Base-by-base conservation (phyloP, 2,888 invertebrate genomes). In the Monopis laevigella region DNA sequence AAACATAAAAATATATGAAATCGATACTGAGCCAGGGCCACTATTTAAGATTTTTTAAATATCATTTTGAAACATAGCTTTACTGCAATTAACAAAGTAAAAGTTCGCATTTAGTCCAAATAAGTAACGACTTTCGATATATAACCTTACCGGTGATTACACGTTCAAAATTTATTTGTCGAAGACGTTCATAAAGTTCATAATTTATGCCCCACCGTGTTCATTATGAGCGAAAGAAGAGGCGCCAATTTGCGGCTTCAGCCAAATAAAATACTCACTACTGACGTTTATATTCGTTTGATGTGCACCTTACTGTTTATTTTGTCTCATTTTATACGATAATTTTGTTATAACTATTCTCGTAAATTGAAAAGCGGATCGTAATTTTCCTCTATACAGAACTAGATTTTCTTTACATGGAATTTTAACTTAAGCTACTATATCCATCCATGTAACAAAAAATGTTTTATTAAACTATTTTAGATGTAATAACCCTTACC, bases 141-240 rank as follows among this genome's bases (percentile, higher is more conserved):
- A 5, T 12, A 16, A 36, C 36, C 36, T 36, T 36, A 36, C 13
- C 36, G 21, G 12, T 21, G 12, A 36, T 36, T 36, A 19, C 19
- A 16, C 13, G 21, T 11, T 36, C 52, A 46, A 55, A 62, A 71
- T 72, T 70, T 66, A 72, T 72, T 65, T 63, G 61, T 53, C 69
- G 60, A 55, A 56, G 50, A 53, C 51, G 57, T 51, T 55, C 65
- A 62, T 73, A 73, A 74, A 73, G 52, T 55, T 61, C 51, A 52
- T 62, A 62, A 72, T 69, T 71, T 69, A 72, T 66, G 55, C 51
- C 55, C 51, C 54, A 54, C 52, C 51, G 56, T 53, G 49, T 61
- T 64, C 65, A 65, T 66, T 65, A 67, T 59, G 59, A 61, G 59
- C 56, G 54, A 2, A 34, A 34, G 34, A 34, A 34, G 36, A 36